Evolutionary conservation across 2,888 invertebrate species (phyloP).

Genomic region (Rotaria macrura): DNA sequence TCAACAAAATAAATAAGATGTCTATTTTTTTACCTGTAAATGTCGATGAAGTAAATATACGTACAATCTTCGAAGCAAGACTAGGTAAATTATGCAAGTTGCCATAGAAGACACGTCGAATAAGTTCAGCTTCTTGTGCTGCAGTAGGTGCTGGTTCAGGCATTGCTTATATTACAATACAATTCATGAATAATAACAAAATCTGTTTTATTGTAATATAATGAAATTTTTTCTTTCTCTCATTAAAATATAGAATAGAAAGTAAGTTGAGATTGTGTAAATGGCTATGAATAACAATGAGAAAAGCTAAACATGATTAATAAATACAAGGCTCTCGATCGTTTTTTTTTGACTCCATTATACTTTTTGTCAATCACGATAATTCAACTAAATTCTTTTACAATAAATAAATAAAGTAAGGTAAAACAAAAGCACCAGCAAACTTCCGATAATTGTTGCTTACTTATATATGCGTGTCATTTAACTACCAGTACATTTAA

Average conservation of each 20-base stretch:
- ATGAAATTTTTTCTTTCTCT: background rate
- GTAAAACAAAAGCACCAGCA: background rate
- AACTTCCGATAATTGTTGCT: background rate
- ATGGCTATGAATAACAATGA: background rate
- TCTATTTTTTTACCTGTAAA: slow-evolving; percentile 69
- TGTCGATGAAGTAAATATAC: slow-evolving; percentile 94
- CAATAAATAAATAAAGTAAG: background rate
- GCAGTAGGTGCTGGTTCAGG: background rate
- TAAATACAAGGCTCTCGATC: background rate
- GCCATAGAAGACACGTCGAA: slow-evolving; percentile 24
- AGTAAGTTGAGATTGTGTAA: background rate
- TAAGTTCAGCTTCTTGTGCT: background rate
- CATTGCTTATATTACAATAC: background rate
- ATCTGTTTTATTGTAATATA: too few relatives aligned
- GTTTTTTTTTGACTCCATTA: too few relatives aligned
- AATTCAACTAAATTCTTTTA: background rate
- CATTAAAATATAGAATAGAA: background rate
- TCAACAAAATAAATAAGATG: background rate
- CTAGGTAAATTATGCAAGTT: slow-evolving; percentile 67
- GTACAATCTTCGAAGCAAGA: slow-evolving; percentile 89
- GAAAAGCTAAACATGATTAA: background rate
- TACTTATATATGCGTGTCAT: too few relatives aligned
- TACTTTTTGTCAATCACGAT: background rate
- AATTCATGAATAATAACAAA: too few relatives aligned
- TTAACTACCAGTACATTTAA: too few relatives aligned